Conservation (phyloP, 2,888 invertebrate genomes). For the Caenorhabditis parvicauda region DNA sequence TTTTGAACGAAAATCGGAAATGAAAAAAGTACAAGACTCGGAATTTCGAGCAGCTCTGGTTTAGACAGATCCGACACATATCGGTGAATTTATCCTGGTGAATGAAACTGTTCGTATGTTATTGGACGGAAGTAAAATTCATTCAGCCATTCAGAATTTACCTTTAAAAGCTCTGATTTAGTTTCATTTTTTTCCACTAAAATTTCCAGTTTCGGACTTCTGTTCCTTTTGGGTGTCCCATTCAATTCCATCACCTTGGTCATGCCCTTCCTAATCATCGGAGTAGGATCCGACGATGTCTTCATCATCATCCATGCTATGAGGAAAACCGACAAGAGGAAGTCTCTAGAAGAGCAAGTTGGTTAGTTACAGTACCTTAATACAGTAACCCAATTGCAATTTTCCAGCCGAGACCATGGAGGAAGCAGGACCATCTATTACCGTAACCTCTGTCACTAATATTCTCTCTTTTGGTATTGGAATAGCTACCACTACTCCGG, state of each 20-base stretch:
- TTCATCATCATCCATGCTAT: slow-evolving; percentile 54
- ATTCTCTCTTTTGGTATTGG: slow-evolving; percentile 49
- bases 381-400: background rate
- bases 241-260: slow-evolving; percentile 53
- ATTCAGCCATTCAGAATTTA: too few relatives aligned
- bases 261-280: slow-evolving; percentile 56
- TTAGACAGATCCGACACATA: too few relatives aligned
- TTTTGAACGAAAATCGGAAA: too few relatives aligned
- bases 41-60: too few relatives aligned
- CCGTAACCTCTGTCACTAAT: slow-evolving; percentile 50
- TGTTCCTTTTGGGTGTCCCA: slow-evolving; percentile 41
- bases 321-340: slow-evolving; percentile 39
- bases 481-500: slow-evolving; percentile 45
- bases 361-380: slow-evolving; percentile 12
- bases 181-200: too few relatives aligned
- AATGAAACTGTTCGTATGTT: too few relatives aligned
- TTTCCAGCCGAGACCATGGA: slow-evolving; percentile 42
- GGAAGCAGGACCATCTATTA: slow-evolving; percentile 50
- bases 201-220: slow-evolving; percentile 36
- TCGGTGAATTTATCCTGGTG: too few relatives aligned
- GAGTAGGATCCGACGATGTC: slow-evolving; percentile 53
- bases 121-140: too few relatives aligned
- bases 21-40: too few relatives aligned
- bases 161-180: too few relatives aligned
- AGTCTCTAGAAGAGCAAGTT: slow-evolving; percentile 40